Base-by-base conservation (phyloP, 2,113 vertebrate genomes). In the Carassius gibelio region DNA sequence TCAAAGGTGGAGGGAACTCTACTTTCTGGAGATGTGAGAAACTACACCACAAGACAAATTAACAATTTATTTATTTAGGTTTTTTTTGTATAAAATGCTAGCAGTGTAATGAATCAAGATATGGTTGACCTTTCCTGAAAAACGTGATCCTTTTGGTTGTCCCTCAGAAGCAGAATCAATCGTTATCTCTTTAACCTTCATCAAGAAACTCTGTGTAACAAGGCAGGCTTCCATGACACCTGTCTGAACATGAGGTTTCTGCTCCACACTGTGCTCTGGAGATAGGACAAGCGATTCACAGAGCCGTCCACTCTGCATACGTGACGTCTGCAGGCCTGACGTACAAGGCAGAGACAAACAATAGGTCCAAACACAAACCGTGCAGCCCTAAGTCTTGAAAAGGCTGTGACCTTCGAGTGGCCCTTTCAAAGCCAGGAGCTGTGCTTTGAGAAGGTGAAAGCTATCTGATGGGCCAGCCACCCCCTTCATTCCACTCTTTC, bases 381-480 rank as follows among this genome's bases (percentile, higher is more conserved):
- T 52, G 57, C 57, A 59, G 83, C 77, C 76, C 87, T 2, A 23
- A 61, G 61, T 38, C 81, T 81, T 61, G 84, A 88, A 86, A 82
- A 82, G 85, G 34, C 83, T 6, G 23, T 85, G 88, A 89, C 85
- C 88, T 89, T 83, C 79, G 26, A 84, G 74, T 61, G 78, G 80
- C 71, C 82, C 79, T 74, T 85, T 87, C 88, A 87, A 77, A 72
- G 82, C 88, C 79, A 69, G 87, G 83, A 82, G 75, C 88, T 57
- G 66, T 85, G 74, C 88, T 38, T 78, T 82, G 59, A 89, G 88
- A 89, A 89, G 85, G 85, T 89, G 83, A 89, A 89, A 87, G 82
- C 74, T 87, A 89, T 89, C 88, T 87, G 83, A 89, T 89, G 85
- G 85, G 85, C 80, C 34, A 34, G 88, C 66, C 81, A 72, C 83